phyloP scores from a whole-genome alignment of 2,113 vertebrate species.

The Neotoma lepida region DNA sequence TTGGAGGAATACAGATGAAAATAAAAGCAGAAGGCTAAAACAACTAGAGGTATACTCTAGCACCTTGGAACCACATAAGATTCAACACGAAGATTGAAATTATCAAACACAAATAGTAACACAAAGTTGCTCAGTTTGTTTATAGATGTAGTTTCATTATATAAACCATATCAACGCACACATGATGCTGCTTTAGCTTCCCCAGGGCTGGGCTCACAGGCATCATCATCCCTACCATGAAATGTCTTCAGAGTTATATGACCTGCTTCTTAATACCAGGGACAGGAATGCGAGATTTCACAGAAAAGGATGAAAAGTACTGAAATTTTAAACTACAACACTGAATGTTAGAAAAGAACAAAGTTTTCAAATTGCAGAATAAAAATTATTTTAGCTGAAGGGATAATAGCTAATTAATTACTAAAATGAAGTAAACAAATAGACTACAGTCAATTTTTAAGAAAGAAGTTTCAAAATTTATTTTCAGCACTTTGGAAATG shows the following conservation, averaged over 20 bases:
- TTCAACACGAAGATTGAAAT: neutral
- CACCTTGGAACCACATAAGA: neutral
- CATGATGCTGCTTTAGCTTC: neutral
- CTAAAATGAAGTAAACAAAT: neutral
- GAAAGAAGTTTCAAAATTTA: neutral
- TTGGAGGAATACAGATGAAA: neutral
- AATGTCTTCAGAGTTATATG: neutral
- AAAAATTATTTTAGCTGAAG: neutral
- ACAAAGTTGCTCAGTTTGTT: neutral
- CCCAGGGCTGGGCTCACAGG: neutral
- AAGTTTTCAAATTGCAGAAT: neutral
- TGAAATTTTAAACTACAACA: neutral
- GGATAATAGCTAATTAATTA: neutral
- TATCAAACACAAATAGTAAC: neutral
- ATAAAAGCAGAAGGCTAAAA: neutral
- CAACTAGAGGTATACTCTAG: neutral
- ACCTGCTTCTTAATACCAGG: neutral
- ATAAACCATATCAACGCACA: neutral
- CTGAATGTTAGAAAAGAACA: neutral
- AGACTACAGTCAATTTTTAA: neutral
- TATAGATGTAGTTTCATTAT: neutral
- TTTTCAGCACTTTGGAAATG: neutral
- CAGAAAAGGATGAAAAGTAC: neutral
- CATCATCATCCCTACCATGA: neutral
- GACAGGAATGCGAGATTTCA: neutral